phyloP scores from a whole-genome alignment of 1,140 invertebrate species.

The Penaeus indicus region DNA sequence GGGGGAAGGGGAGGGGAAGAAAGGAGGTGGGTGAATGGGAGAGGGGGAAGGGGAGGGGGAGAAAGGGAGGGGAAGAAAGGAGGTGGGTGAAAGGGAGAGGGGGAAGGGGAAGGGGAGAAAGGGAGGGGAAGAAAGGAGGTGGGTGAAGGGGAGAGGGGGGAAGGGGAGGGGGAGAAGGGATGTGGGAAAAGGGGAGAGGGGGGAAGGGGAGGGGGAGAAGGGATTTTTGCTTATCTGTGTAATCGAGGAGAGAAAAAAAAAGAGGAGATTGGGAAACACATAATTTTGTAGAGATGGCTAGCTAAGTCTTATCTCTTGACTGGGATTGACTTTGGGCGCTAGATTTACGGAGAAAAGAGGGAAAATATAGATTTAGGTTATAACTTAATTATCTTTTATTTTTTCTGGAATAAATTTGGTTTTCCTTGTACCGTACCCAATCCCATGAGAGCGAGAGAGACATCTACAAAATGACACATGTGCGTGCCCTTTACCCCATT shows the following conservation, averaged over 20 bases:
- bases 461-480: too few species aligned
- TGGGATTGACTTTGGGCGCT: background rate
- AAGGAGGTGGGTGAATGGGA: background rate
- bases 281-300: background rate
- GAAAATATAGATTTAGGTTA: background rate
- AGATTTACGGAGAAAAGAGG: background rate
- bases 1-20: background rate
- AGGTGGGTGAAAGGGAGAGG: background rate
- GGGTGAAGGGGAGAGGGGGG: background rate
- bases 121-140: background rate
- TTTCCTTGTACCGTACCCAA: background rate
- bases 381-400: too few species aligned
- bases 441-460: background rate
- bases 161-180: constrained; percentile 6
- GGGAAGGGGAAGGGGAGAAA: constrained; percentile 6
- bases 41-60: constrained; percentile 12
- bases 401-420: too few species aligned
- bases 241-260: too few species aligned
- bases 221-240: background rate
- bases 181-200: background rate
- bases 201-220: background rate
- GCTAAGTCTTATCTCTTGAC: background rate
- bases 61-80: background rate
- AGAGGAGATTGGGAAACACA: background rate
- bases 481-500: too few species aligned